These are phyloP conservation scores for Heteromyza rotundicornis DNA, from an alignment of 2,888 invertebrate genomes.

Conservation along the genomic window DNA sequence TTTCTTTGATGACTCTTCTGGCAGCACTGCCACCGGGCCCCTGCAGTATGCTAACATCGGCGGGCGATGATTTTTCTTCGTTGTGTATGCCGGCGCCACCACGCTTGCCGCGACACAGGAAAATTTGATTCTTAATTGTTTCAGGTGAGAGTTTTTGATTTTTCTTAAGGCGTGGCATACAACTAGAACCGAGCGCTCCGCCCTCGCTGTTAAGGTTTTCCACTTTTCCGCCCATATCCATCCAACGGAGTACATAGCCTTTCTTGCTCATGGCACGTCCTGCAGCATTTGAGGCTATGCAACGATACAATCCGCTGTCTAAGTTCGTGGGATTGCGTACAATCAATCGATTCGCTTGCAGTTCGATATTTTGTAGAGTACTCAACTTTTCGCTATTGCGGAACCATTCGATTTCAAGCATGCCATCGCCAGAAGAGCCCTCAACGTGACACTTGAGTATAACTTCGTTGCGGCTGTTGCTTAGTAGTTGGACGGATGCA, in stretches of 20 bases:
- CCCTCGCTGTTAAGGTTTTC: conserved; percentile 21
- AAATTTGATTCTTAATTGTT: conserved; percentile 47
- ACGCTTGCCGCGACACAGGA: conserved; percentile 59
- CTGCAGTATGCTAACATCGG: conserved; percentile 42
- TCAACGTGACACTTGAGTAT: conserved; percentile 59
- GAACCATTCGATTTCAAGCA: conserved; percentile 59
- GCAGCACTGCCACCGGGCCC: conserved; percentile 56
- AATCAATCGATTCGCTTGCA: conserved; percentile 62
- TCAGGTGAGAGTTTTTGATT: conserved; percentile 48
- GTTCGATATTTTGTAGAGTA: conserved; percentile 67
- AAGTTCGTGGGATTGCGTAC: conserved; percentile 50
- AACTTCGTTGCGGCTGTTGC: conserved; percentile 53
- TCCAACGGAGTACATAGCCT: conserved; percentile 48
- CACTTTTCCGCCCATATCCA: conserved; percentile 23
- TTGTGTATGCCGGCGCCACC: conserved; percentile 41
- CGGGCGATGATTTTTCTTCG: conserved; percentile 27
- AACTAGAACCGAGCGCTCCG: conserved; percentile 37
- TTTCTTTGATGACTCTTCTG: conserved; percentile 69
- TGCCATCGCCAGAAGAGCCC: conserved; percentile 53
- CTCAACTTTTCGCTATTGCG: conserved; percentile 69
- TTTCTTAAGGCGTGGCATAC: conserved; percentile 52
- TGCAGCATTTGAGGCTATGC: conserved; percentile 73
- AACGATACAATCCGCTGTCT: conserved; percentile 78
- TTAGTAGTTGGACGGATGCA: conserved; percentile 54
- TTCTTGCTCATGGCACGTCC: conserved; percentile 63